Evolutionary conservation across 2,113 vertebrate species (phyloP), one percentile per base, ranked within the genome.

Genomic region (Candoia aspera): DNA sequence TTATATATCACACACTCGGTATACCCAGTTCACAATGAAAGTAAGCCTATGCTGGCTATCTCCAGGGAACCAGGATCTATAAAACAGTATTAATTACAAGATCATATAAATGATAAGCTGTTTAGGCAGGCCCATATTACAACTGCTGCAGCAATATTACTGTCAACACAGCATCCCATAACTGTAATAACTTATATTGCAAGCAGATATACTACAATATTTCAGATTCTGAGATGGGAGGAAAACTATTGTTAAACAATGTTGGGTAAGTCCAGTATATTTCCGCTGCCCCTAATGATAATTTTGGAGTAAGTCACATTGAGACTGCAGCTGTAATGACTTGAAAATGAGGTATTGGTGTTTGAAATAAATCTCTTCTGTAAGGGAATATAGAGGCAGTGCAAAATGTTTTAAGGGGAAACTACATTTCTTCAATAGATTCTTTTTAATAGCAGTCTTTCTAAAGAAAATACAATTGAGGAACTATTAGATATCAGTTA

Each of bases 391-490:
- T 92, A 88, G 53, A 93, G 91, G n/a, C n/a, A 26, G 94, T 95
- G 59, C 86, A 95, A 95, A 53, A 91, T 90, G 90, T 55, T 93
- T 84, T 29, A 24, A 86, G 59, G 49, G 86, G 92, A 93, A 53
- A 49, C 87, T 94, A 87, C 23, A 55, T 19, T 94, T 91, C 86
- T 94, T 2, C 37, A 93, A 93, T 68, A 94, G 62, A 96, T 94
- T 94, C 93, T 93, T 95, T 94, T 94, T 93, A 94, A 62, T 95
- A 49, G 68, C 87, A 94, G 17, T 79, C 93, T 89, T 58, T 93
- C 94, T 95, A 92, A 84, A 93, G 84, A 91, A 92, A 90, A 87
- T 87, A 93, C 62, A 73, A 46, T 86, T 93, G 8, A 91, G 92
- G 95, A 94, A 93, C 21, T 58, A 90, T 88, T 91, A 87, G 29